Evolutionary conservation across 2,888 invertebrate genomes (phyloP), one percentile per base, ranked within the genome.

Genomic region (Helleia helle): DNA sequence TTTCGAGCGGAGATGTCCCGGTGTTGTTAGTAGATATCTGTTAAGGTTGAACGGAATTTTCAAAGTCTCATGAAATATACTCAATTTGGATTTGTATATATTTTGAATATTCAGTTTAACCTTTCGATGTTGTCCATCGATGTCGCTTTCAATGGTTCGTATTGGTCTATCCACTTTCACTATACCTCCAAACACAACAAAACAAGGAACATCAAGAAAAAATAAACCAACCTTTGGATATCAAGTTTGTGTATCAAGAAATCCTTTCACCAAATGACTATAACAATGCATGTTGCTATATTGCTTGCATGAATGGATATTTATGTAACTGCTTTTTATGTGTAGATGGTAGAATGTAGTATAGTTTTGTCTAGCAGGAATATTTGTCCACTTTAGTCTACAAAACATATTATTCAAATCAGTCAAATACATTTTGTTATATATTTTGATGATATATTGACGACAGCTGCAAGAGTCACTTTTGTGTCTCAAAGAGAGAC

Each of bases 141-240:
- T 84, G 84, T 84, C 71, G 84, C 84, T 84, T 84, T 77, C 70
- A 71, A 71, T 79, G 79, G 79, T 79, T 79, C 73, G 72, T 73
- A 74, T 71, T 60, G 80, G 76, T 80, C 71, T 73, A 68, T 69
- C 63, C 71, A 76, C 76, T 58, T 62, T 71, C 71, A 76, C 76
- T 66, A 52, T 71, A 63, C 64, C 55, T 62, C 60, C 59, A 61
- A 64, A 70, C 72, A 81, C 71, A 64, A 53, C 44, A 48, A 42
- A 46, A 29, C 29, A 48, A 4, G 25, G 31, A 25, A 31, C 14
- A 25, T 8, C 18, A 12, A 4, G 60, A 74, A 71, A 74, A 68
- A 56, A 57, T 52, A 63, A 59, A 40, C 37, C 43, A 42, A 26
- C 43, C 31, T 41, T 44, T 44, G 43, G 41, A 42, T 44, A 42